These are phyloP conservation scores for Nemotelus pantherinus DNA, from an alignment of 2,888 invertebrate species.

Conservation along the genomic window DNA sequence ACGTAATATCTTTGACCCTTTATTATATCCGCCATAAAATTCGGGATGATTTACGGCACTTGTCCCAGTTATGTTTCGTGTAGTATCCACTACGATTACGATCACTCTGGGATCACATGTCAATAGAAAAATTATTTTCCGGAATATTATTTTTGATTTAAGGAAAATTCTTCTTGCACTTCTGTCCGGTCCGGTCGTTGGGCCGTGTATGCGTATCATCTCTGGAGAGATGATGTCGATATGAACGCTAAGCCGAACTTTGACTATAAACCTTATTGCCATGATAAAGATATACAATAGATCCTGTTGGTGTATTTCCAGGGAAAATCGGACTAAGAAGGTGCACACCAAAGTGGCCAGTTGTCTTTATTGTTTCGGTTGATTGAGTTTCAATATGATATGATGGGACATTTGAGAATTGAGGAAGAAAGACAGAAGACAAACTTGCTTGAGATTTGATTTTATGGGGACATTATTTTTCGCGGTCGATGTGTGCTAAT, in stretches of 20 bases:
- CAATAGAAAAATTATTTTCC: slow-evolving; percentile 52
- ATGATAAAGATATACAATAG: slow-evolving; percentile 36
- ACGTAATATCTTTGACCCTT: slow-evolving; percentile 47
- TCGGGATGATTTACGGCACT: slow-evolving; percentile 31
- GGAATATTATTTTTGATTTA: slow-evolving; percentile 53
- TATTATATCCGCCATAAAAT: slow-evolving; percentile 42
- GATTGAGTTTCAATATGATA: slow-evolving; percentile 49
- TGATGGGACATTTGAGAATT: slow-evolving; percentile 20
- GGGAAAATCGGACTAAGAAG: slow-evolving; percentile 15
- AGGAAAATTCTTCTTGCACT: slow-evolving; percentile 45
- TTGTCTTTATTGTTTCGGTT: slow-evolving; percentile 51
- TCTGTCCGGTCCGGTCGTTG: slow-evolving; percentile 14
- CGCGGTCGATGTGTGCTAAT: no score
- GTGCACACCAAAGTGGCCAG: slow-evolving; percentile 49
- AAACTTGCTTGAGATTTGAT: no score
- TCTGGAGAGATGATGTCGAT: slow-evolving; percentile 3
- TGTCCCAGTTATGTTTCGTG: neutral
- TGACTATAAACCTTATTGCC: slow-evolving; percentile 45
- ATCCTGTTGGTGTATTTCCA: slow-evolving; percentile 16
- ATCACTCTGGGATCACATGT: slow-evolving; percentile 52
- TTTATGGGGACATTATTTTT: no score
- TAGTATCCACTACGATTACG: slow-evolving; percentile 47
- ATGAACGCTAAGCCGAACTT: slow-evolving; percentile 8
- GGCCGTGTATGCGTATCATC: neutral
- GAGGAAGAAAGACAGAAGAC: no score